Evolutionary conservation across 2,888 invertebrate species (phyloP), one percentile per base, ranked within the genome.

Genomic region (Penaeus monodon): DNA sequence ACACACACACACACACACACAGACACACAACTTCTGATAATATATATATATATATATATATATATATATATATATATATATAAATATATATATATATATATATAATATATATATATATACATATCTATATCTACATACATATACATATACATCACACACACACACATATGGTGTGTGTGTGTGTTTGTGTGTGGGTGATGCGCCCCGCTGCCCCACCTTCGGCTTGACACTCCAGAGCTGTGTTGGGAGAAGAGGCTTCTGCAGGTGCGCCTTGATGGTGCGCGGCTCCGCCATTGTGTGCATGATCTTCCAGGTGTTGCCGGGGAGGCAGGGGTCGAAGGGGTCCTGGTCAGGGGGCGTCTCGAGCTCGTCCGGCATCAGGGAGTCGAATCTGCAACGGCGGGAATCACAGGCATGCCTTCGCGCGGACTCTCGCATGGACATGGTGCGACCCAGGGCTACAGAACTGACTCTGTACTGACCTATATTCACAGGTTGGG

Each of bases 261-360:
- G 84, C 27, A 89, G 68, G 79, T 89, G 89, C 20, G 68, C 84
- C 76, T 89, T 89, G 66, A 89, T 88, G 84, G 78, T 70, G 64
- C 89, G 68, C n/a, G 88, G 89, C 44, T 64, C 64, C 6, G 84
- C 38, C 38, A 88, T 66, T 63, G 68, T 29, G 65, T 74, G 27
- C 27, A 82, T 29, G 44, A 89, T 78, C 22, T 44, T 65, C 83
- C 88, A 86, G 8, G 86, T 88, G 68, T 86, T 88, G 24, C 86
- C 86, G 24, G 86, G 86, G 20, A 68, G 63, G 33, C 77, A 65
- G 49, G 86, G 86, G 49, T 84, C 84, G 17, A 79, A 83, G 22
- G 76, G 74, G 24, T 33, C 22, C 29, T 80, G 64, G 8, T 64
- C 76, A 0, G 64, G 38, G 12, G n/a, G 33, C 8, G 14, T 17